Conservation (phyloP, 2,888 invertebrate species). For the Allygus modestus region DNA sequence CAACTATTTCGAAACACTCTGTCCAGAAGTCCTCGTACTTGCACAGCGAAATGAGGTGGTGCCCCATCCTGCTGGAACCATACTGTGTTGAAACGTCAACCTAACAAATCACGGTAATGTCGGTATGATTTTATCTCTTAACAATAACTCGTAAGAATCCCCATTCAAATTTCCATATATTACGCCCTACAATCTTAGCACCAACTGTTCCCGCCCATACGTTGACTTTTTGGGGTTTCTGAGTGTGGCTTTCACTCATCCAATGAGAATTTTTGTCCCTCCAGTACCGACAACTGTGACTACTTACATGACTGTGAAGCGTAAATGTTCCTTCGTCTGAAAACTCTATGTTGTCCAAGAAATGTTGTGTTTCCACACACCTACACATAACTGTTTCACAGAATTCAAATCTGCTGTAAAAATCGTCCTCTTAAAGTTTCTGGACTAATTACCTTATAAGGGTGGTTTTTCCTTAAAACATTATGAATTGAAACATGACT, state of each 20-base stretch:
- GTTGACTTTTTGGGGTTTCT: slow-evolving; percentile 62
- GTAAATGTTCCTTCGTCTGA: slow-evolving; percentile 60
- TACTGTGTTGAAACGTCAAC: slow-evolving; percentile 2
- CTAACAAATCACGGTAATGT: background rate
- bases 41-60: slow-evolving; percentile 18
- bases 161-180: slow-evolving; percentile 12
- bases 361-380: slow-evolving; percentile 5
- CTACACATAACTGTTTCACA: background rate
- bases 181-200: background rate
- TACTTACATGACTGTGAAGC: slow-evolving; percentile 58
- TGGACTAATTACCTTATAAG: slow-evolving; percentile 10
- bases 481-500: no score
- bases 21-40: background rate
- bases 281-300: slow-evolving; percentile 61
- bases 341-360: slow-evolving; percentile 58
- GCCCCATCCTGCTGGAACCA: slow-evolving; percentile 29
- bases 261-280: slow-evolving; percentile 30
- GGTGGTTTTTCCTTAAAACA: no score
- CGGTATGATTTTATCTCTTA: background rate
- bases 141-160: background rate
- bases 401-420: slow-evolving; percentile 27
- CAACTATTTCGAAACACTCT: slow-evolving; percentile 28
- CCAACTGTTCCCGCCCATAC: slow-evolving; percentile 60
- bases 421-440: slow-evolving; percentile 18
- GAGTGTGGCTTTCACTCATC: slow-evolving; percentile 49